Conservation (phyloP, 2,888 invertebrate species). For the Drosophila aldrichi region DNA sequence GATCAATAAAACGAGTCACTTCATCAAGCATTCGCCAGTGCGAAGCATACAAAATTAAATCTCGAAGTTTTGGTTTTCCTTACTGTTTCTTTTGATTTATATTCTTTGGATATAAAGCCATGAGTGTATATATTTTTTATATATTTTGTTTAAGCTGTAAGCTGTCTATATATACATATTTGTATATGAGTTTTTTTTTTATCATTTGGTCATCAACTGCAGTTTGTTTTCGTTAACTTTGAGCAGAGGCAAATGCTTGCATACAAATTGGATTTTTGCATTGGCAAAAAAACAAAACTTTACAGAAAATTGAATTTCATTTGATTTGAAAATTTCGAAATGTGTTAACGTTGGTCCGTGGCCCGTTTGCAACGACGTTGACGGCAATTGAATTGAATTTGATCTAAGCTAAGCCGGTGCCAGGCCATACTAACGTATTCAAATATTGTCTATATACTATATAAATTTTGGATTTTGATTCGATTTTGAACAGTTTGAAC, state of each 20-base stretch:
- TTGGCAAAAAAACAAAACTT: constrained; percentile 19
- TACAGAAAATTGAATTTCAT: constrained; percentile 32
- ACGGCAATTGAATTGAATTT: constrained; percentile 18
- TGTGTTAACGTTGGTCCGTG: constrained; percentile 36
- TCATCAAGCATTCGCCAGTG: constrained; percentile 40
- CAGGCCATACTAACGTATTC: constrained; percentile 1
- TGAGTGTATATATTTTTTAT: neutral
- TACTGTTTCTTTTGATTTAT: neutral
- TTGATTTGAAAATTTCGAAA: constrained; percentile 41
- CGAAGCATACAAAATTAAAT: constrained; percentile 19
- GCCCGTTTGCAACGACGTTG: constrained; percentile 31
- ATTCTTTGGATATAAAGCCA: neutral
- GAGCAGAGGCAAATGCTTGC: constrained; percentile 19
- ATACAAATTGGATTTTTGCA: constrained; percentile 35
- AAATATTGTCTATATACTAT: constrained; percentile 8
- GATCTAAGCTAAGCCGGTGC: constrained; percentile 9
- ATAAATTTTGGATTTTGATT: constrained; percentile 15
- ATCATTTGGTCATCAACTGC: constrained; percentile 48
- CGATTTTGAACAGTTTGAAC: constrained; percentile 40
- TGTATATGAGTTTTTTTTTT: constrained; percentile 12
- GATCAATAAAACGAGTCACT: constrained; percentile 61
- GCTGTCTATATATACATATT: constrained; percentile 1
- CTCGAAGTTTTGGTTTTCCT: neutral
- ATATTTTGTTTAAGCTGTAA: neutral
- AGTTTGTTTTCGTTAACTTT: constrained; percentile 26